A percentile compares a stretch with the other conserved stretches of the same genome.
Conservation (phyloP, 1,140 invertebrate species). For the Pachypeltis micranthus region DNA sequence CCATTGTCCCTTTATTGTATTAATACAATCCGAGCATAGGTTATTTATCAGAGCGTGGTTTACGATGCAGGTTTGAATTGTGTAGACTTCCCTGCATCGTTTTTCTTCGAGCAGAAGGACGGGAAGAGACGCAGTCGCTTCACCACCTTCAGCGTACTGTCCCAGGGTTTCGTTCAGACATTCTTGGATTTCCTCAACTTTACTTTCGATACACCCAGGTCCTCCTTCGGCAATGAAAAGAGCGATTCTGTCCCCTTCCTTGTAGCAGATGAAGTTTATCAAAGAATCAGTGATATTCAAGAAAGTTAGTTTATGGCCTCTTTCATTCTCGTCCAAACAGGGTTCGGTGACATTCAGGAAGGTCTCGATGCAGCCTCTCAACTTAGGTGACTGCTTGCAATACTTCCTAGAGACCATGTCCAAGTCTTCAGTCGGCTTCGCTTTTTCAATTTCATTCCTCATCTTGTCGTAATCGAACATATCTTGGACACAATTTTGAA, state of each 20-base stretch:
- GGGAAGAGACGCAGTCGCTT: conserved; percentile 42
- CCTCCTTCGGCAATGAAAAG: conserved; percentile 64
- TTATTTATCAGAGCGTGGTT: too few relatives aligned
- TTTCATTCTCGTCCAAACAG: conserved; percentile 50
- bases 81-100: conserved; percentile 43
- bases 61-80: too few relatives aligned
- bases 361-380: conserved; percentile 47
- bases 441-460: conserved; percentile 44
- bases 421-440: conserved; percentile 44
- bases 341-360: conserved; percentile 44
- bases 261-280: conserved; percentile 56
- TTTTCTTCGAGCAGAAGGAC: conserved; percentile 40
- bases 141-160: conserved; percentile 30
- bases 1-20: too few relatives aligned
- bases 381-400: conserved; percentile 40
- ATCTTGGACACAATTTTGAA: conserved; percentile 36
- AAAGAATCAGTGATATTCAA: conserved; percentile 51
- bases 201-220: conserved; percentile 52
- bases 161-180: conserved; percentile 51
- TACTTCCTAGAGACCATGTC: conserved; percentile 56
- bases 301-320: conserved; percentile 42
- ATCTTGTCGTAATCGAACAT: conserved; percentile 41
- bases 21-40: too few relatives aligned
- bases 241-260: conserved; percentile 67
- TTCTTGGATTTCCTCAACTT: conserved; percentile 44